A percentile compares a stretch with the other conserved stretches of the same genome.
These are phyloP conservation scores for Urocyon cinereoargenteus DNA, from an alignment of 2,797 vertebrate species.

Conservation along the genomic window DNA sequence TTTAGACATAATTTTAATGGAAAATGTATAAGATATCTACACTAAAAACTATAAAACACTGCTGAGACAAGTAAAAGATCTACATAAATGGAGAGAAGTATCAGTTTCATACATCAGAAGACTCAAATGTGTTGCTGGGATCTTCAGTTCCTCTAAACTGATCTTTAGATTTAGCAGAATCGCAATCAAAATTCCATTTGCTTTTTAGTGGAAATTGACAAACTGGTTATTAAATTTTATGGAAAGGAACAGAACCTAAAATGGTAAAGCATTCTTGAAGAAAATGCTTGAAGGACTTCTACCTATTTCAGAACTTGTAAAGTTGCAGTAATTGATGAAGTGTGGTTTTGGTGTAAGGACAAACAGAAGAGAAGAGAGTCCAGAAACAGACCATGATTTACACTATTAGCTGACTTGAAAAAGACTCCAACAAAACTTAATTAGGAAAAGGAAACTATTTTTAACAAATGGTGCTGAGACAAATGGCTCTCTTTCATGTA, in stretches of 20 bases:
- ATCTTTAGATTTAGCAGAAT: not conserved
- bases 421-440: not conserved
- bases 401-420: not conserved
- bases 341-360: not conserved
- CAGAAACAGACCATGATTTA: not conserved
- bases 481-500: not conserved
- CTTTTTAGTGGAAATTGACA: not conserved
- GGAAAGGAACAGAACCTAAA: not conserved
- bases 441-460: not conserved
- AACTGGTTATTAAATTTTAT: conserved; percentile 2
- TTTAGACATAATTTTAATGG: not conserved
- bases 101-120: not conserved
- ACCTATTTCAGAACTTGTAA: conserved; percentile 37
- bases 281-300: not conserved
- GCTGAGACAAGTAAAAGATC: not conserved
- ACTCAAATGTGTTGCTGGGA: not conserved
- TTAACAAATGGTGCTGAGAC: not conserved
- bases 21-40: not conserved
- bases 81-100: not conserved
- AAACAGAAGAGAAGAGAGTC: not conserved
- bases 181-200: not conserved
- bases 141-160: not conserved
- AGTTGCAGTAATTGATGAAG: not conserved
- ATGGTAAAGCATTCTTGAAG: not conserved
- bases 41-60: not conserved